Conservation (phyloP, 2,113 vertebrate species). For the Rhagologus leucostigma region DNA sequence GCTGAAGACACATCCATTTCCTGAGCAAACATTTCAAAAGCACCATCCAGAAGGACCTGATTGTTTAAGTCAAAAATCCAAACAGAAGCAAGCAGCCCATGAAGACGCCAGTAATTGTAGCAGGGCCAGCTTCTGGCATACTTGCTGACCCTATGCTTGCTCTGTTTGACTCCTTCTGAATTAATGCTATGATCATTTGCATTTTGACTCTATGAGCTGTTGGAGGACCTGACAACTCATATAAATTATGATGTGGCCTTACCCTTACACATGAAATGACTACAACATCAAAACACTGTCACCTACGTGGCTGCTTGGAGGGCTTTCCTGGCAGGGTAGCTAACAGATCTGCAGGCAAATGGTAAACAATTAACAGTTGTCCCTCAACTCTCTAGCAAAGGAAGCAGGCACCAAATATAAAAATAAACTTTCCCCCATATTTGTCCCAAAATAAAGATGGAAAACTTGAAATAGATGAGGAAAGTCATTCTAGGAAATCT, state of each 20-base stretch:
- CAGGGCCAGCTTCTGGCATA: not conserved
- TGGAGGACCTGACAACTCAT: not conserved
- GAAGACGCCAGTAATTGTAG: not conserved
- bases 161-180: not conserved
- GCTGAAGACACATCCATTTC: not conserved
- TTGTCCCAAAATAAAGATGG: not conserved
- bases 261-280: not conserved
- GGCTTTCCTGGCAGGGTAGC: not conserved
- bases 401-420: not conserved
- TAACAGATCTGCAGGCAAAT: not conserved
- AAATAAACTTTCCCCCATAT: not conserved
- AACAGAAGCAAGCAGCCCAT: not conserved
- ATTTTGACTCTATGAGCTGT: not conserved
- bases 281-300: not conserved
- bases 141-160: accelerated
- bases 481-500: not conserved
- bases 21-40: not conserved
- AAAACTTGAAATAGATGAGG: not conserved
- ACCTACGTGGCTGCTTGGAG: not conserved
- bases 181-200: not conserved
- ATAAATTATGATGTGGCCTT: not conserved
- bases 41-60: not conserved
- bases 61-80: not conserved
- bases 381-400: not conserved
- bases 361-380: not conserved